Percentiles rank a stretch among this genome's conserved stretches.
Evolutionary conservation across 1,140 invertebrate species (phyloP).

Genomic region (Aradophagus sp.): DNA sequence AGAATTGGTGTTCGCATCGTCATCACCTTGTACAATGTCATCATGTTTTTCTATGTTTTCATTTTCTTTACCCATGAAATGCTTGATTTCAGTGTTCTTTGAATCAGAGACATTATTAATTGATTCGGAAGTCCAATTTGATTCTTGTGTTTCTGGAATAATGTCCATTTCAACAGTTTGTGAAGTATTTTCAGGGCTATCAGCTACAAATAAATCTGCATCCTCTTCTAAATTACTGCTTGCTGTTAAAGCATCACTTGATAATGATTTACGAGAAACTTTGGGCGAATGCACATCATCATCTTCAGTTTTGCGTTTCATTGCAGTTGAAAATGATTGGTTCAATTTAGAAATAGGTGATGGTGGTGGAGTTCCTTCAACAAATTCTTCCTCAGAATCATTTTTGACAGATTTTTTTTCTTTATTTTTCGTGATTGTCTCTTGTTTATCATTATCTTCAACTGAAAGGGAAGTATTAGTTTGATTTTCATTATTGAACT

Average conservation of each 20-base stretch:
- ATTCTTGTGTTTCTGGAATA: constrained; percentile 24
- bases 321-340: constrained; percentile 6
- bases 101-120: background rate
- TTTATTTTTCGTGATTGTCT: constrained; percentile 10
- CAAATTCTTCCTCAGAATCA: constrained; percentile 58
- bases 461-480: background rate
- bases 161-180: constrained; percentile 1
- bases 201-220: constrained; percentile 27
- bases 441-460: background rate
- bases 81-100: background rate
- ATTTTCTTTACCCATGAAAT: background rate
- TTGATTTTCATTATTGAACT: too few relatives aligned
- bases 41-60: background rate
- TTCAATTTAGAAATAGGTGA: constrained; percentile 8
- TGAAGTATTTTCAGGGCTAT: constrained; percentile 2
- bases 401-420: too few relatives aligned
- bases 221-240: constrained; percentile 22
- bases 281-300: constrained; percentile 21
- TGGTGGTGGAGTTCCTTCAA: constrained; percentile 61
- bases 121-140: constrained; percentile 5
- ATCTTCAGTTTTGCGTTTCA: constrained; percentile 58
- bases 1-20: too few relatives aligned
- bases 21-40: background rate
- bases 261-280: background rate
- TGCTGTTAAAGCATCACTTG: background rate